Conservation (phyloP, 2,888 invertebrate genomes). For the Pseudococcus longispinus region DNA sequence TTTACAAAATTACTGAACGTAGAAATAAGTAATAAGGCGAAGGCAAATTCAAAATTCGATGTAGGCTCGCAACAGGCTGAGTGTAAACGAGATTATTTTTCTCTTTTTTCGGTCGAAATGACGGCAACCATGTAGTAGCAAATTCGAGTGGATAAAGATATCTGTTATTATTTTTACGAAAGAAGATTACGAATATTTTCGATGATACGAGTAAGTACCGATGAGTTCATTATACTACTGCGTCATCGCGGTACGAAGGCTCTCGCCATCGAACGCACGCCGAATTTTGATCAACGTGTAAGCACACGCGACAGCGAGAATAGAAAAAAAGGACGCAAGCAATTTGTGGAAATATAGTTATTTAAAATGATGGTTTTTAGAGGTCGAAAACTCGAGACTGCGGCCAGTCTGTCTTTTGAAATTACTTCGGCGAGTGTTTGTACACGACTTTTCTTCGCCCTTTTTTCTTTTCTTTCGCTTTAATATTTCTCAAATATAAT, state of each 20-base stretch:
- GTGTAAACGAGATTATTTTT: not conserved
- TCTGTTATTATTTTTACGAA: not conserved
- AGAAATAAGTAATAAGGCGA: not conserved
- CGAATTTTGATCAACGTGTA: not conserved
- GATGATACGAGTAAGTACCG: not conserved
- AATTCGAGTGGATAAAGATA: not conserved
- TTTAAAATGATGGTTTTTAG: slow-evolving; percentile 2
- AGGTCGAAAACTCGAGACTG: not conserved
- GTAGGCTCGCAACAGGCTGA: not conserved
- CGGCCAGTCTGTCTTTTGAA: not conserved
- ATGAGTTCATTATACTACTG: not conserved
- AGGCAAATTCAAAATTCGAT: not conserved
- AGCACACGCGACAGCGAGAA: not conserved
- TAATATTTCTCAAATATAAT: slow-evolving; percentile 4
- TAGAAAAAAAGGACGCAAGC: not conserved
- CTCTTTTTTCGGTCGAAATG: not conserved
- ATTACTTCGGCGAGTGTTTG: not conserved
- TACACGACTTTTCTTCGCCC: not conserved
- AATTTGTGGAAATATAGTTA: not conserved
- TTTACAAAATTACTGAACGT: not conserved
- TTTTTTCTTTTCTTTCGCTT: not conserved
- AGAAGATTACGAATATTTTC: not conserved
- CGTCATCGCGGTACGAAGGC: not conserved
- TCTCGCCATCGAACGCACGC: not conserved
- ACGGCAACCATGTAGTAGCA: not conserved